Percentiles rank a stretch among this genome's conserved stretches.
Evolutionary conservation across 1,140 invertebrate genomes (phyloP).

Genomic region (Brachystomella parvula): DNA sequence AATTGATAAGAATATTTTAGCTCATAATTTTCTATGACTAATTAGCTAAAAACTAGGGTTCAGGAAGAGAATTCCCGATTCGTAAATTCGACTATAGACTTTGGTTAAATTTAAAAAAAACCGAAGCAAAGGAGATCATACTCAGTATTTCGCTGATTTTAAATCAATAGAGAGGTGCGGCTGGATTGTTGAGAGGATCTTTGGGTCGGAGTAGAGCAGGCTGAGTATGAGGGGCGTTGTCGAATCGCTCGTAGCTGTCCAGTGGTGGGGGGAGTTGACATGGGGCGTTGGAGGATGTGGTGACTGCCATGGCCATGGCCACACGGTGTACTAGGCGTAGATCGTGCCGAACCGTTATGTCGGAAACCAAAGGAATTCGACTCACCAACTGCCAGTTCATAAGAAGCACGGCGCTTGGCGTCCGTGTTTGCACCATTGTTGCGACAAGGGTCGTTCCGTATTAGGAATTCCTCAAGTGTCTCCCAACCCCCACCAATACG

Average conservation of each 20-base stretch:
- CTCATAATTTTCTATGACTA: too few species aligned
- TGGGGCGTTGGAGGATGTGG: constrained; percentile 1
- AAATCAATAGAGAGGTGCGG: constrained; percentile 21
- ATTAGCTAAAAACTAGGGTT: too few species aligned
- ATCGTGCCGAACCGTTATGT: neutral
- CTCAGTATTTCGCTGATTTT: neutral
- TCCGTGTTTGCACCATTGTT: neutral
- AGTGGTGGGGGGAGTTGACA: neutral
- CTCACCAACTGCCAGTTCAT: neutral
- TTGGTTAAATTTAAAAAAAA: neutral
- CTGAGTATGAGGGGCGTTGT: neutral
- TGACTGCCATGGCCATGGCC: neutral
- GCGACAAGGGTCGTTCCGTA: constrained; percentile 79
- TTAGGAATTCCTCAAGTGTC: constrained; percentile 82
- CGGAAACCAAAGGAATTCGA: neutral
- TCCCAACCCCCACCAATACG: constrained; percentile 63
- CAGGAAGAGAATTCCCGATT: too few species aligned
- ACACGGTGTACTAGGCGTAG: neutral
- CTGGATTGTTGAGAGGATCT: constrained; percentile 34
- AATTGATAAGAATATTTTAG: too few species aligned
- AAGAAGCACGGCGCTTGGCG: neutral
- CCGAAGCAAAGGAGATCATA: neutral
- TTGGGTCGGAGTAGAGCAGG: neutral
- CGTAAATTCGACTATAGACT: too few species aligned
- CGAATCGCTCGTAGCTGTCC: neutral